phyloP scores from a whole-genome alignment of 2,797 vertebrate species.

The Ctenochaetus hawaiiensis region DNA sequence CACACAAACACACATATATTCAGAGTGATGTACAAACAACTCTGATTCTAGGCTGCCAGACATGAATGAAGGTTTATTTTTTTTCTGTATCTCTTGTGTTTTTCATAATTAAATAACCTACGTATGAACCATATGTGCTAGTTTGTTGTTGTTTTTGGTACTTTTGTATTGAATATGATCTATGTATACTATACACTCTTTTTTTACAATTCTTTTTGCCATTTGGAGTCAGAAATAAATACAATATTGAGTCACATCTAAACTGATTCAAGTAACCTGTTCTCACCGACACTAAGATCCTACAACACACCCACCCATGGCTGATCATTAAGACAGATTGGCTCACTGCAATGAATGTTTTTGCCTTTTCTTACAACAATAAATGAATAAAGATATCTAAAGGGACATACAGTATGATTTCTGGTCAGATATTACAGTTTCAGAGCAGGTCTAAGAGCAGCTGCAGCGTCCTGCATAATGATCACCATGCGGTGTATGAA shows the following conservation, averaged over 20 bases:
- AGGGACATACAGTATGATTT: slow-evolving; percentile 8
- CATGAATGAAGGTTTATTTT: neutral
- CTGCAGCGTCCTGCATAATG: slow-evolving; percentile 53
- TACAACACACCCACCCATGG: slow-evolving; percentile 45
- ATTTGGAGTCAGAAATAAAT: neutral
- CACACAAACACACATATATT: too few relatives aligned
- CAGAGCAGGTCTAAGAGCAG: slow-evolving; percentile 56
- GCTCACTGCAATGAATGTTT: slow-evolving; percentile 29
- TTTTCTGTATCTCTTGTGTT: neutral
- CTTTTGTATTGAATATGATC: neutral
- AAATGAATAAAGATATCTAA: slow-evolving; percentile 24
- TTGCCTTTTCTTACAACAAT: slow-evolving; percentile 26
- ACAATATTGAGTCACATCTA: neutral
- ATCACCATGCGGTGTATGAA: slow-evolving; percentile 69
- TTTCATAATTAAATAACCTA: neutral
- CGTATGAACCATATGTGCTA: neutral
- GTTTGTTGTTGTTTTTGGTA: neutral
- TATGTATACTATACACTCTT: slow-evolving; percentile 8
- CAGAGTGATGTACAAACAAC: too few relatives aligned
- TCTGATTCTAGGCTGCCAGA: too few relatives aligned
- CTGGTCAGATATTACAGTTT: slow-evolving; percentile 21
- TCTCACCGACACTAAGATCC: slow-evolving; percentile 64
- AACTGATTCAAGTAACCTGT: slow-evolving; percentile 45
- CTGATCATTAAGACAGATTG: slow-evolving; percentile 46
- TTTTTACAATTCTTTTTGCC: neutral